phyloP scores from a whole-genome alignment of 2,888 invertebrate genomes.

The Lasioglossum marginatum region DNA sequence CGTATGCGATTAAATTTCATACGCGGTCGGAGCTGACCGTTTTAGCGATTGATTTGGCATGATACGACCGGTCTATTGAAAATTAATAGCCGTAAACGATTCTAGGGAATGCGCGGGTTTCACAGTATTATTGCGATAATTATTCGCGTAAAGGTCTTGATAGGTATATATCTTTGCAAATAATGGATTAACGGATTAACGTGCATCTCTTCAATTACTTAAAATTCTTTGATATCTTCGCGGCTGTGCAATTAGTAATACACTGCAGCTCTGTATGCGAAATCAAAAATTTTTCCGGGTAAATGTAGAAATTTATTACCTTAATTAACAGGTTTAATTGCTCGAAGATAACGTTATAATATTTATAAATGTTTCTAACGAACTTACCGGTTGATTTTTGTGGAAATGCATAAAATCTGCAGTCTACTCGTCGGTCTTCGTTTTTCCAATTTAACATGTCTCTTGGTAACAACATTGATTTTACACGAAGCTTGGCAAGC shows the following conservation, averaged over 20 bases:
- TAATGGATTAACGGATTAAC: not conserved
- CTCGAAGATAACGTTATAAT: not conserved
- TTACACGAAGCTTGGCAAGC: too few species aligned
- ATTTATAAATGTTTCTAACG: not conserved
- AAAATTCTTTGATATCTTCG: too few species aligned
- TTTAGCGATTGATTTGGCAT: constrained; percentile 46
- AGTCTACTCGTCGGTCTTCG: not conserved
- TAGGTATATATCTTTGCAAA: not conserved
- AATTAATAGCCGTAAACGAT: constrained; percentile 46
- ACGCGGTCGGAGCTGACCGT: constrained; percentile 29
- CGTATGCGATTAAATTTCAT: constrained; percentile 56
- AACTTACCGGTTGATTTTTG: not conserved
- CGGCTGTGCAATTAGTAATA: too few species aligned
- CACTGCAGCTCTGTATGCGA: not conserved
- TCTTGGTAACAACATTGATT: not conserved
- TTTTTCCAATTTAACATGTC: not conserved
- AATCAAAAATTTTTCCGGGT: not conserved
- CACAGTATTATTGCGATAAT: constrained; percentile 26
- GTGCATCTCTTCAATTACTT: not conserved
- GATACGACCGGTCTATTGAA: constrained; percentile 29
- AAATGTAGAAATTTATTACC: not conserved
- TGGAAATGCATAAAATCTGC: not conserved
- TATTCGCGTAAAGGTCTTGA: not conserved
- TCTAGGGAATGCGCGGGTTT: constrained; percentile 10
- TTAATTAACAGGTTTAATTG: not conserved